Conservation (phyloP, 2,797 vertebrate genomes). For the Eurystomus glaucurus region DNA sequence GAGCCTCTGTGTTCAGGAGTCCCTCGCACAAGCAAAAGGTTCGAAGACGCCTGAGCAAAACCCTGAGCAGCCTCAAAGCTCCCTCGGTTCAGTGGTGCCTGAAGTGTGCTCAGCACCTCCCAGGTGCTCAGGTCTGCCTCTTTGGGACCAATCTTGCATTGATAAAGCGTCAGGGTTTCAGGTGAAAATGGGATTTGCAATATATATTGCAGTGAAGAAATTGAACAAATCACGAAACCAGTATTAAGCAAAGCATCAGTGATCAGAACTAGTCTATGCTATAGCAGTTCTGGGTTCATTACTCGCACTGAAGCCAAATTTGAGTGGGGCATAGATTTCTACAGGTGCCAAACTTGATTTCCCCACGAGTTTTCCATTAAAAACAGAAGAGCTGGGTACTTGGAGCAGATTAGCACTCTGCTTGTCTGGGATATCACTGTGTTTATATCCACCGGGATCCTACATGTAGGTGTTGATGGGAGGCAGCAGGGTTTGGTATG, state of each 20-base stretch:
- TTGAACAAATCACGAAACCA: background rate
- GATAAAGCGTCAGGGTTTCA: background rate
- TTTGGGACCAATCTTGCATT: background rate
- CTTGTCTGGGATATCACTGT: background rate
- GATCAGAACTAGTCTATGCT: background rate
- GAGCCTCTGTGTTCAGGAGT: background rate
- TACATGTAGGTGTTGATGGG: background rate
- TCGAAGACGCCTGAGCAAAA: background rate
- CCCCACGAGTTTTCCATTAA: background rate
- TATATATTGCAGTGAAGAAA: background rate
- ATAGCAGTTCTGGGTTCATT: background rate
- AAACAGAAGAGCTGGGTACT: background rate
- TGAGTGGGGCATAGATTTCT: background rate
- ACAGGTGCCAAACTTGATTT: background rate
- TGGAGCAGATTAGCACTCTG: background rate
- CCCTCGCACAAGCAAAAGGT: background rate
- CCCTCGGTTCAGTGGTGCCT: background rate
- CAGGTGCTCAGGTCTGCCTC: background rate
- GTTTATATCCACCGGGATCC: background rate
- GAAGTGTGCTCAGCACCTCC: background rate
- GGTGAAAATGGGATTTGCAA: background rate
- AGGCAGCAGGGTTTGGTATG: background rate
- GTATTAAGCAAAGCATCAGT: background rate
- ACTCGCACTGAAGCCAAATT: background rate
- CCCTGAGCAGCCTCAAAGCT: background rate